These are phyloP conservation scores for Peromyscus eremicus DNA, from an alignment of 2,797 vertebrate species.

Conservation along the genomic window DNA sequence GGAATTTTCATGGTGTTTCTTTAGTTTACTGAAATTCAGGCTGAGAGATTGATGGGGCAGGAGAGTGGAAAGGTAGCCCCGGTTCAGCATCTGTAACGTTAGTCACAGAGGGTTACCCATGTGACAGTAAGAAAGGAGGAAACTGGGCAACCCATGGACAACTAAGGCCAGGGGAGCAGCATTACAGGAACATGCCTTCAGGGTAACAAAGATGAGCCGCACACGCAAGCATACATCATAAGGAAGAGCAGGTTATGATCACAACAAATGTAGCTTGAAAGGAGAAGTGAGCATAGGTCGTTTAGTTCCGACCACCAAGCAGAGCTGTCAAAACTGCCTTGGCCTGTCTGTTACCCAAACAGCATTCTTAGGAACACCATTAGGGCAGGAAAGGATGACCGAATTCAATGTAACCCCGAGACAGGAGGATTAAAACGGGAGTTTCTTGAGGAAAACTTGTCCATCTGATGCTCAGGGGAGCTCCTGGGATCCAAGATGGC, in stretches of 20 bases:
- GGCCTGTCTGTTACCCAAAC: neutral
- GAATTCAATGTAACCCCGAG: neutral
- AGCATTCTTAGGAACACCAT: neutral
- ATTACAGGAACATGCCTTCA: neutral
- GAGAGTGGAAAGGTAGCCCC: neutral
- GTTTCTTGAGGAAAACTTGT: neutral
- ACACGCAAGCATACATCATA: neutral
- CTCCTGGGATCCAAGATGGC: neutral
- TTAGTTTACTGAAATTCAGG: neutral
- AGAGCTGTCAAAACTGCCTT: neutral
- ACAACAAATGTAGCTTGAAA: neutral
- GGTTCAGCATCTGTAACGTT: neutral
- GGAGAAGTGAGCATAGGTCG: neutral
- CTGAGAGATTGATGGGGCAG: too few species aligned
- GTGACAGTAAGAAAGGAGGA: neutral
- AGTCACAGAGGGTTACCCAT: neutral
- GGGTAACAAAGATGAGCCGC: neutral
- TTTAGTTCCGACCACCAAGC: neutral
- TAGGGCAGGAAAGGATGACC: neutral
- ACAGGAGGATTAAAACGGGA: neutral
- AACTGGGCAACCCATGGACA: fast-evolving
- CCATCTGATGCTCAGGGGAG: neutral
- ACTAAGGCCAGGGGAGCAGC: fast-evolving
- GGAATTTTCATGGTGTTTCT: neutral
- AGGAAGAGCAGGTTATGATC: neutral